Conservation (phyloP, 2,113 vertebrate species). For the Malurus cyaneus region DNA sequence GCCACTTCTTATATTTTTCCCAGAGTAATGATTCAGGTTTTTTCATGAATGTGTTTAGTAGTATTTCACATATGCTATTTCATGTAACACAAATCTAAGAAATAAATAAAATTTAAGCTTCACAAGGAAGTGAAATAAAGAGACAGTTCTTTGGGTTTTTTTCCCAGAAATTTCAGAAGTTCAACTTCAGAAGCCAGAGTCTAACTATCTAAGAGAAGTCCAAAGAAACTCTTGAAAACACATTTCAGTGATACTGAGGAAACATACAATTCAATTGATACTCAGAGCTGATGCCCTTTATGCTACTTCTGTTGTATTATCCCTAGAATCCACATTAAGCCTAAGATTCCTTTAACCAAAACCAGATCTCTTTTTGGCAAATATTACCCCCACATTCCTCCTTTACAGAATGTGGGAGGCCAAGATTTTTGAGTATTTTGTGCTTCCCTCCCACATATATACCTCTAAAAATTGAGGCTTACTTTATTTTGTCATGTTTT, state of each 20-base stretch:
- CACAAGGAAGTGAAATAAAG: background rate
- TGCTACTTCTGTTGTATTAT: background rate
- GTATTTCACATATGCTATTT: background rate
- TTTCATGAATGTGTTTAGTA: background rate
- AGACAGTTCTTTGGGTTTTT: background rate
- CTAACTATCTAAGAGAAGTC: background rate
- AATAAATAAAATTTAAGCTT: background rate
- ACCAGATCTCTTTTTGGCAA: slow-evolving; percentile 20
- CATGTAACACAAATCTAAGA: background rate
- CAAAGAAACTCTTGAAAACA: background rate
- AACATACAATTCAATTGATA: background rate
- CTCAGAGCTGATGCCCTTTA: background rate
- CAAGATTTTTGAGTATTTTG: background rate
- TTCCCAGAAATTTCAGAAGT: background rate
- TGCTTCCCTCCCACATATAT: slow-evolving; percentile 8
- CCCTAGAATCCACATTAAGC: background rate
- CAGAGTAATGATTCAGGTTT: background rate
- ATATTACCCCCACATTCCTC: background rate
- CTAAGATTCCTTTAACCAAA: slow-evolving; percentile 32
- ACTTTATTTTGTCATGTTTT: background rate
- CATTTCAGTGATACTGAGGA: background rate
- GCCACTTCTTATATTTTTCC: background rate
- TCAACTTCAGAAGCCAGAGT: background rate
- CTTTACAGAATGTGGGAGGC: background rate
- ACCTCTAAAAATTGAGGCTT: background rate